phyloP scores from a whole-genome alignment of 2,797 vertebrate species.

The Epinephelus coioides region DNA sequence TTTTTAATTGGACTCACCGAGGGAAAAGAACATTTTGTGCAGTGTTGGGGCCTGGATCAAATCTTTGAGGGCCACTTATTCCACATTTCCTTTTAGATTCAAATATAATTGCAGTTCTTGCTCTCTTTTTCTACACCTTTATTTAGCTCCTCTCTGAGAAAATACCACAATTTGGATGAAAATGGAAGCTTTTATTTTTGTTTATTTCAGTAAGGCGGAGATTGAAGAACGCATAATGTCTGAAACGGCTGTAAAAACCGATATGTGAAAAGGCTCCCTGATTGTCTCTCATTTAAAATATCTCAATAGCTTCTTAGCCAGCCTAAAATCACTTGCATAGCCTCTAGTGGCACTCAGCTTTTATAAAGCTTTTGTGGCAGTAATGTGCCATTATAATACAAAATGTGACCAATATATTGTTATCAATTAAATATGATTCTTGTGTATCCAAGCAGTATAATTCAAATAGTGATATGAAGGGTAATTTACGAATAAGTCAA shows the following conservation, averaged over 20 bases:
- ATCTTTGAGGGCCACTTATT: conserved; percentile 29
- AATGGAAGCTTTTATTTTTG: conserved; percentile 36
- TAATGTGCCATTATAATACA: conserved; percentile 13
- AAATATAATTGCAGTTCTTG: conserved; percentile 26
- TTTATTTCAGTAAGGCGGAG: conserved; percentile 35
- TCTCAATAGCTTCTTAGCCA: conserved; percentile 8
- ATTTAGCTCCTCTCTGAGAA: conserved; percentile 17
- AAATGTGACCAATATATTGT: conserved; percentile 35
- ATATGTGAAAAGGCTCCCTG: conserved; percentile 8
- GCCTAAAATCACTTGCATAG: conserved; percentile 6
- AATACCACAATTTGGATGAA: conserved; percentile 13
- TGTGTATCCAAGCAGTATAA: conserved; percentile 19
- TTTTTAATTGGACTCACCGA: conserved; percentile 38
- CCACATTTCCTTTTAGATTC: conserved; percentile 12
- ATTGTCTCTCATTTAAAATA: conserved; percentile 24
- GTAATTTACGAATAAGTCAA: conserved; percentile 27
- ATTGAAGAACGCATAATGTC: conserved; percentile 11
- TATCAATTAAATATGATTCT: conserved; percentile 16
- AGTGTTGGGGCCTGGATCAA: conserved; percentile 9
- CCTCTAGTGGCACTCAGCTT: conserved; percentile 8
- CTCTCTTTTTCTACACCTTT: background rate
- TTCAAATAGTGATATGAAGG: conserved; percentile 6
- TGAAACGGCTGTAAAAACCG: conserved; percentile 21
- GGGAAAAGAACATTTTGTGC: conserved; percentile 22
- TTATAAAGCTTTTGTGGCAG: background rate